Base-by-base conservation (phyloP, 2,888 invertebrate genomes). In the Leptura quadrifasciata region DNA sequence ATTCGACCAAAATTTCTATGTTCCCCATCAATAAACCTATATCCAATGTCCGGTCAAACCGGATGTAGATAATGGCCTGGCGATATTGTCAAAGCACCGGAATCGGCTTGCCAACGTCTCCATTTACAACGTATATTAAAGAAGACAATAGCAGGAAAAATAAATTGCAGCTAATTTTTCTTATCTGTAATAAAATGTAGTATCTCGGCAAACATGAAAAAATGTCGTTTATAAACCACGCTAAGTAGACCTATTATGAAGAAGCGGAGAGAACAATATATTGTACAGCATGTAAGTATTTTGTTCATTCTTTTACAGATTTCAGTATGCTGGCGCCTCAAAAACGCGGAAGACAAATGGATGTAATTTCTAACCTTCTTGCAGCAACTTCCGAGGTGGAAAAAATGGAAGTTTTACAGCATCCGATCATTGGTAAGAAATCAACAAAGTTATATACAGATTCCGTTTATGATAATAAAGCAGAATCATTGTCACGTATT, bases 341-440 rank as follows among this genome's bases (percentile, higher is more conserved):
- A 39, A 87, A 85, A 6, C 79, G 80, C 52, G 86, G 85, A 74
- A 84, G 86, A 72, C 90, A 91, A 85, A 90, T 90, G 89, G 87
- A 88, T 10, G 89, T 91, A 21, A 85, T 90, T 31, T 87, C 86
- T 63, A 87, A 88, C 21, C 83, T 91, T 72, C 86, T 90, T 72
- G 87, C 86, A 70, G 88, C 89, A 2, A 86, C 88, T 15, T 86
- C 87, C 63, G 87, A 87, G 74, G 85, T 86, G 67, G 88, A 88
- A 79, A 88, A 88, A 82, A 87, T 88, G 76, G 86, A 87, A 74
- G 84, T 91, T 57, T 81, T 91, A 57, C 89, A 90, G 76, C 91
- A 91, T 85, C 90, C 91, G 0, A 82, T 91, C 20, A 86, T 90
- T 73, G 89, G 89, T 88, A 83, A 81, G 79, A 24, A 57, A 54